phyloP scores from a whole-genome alignment of 2,888 invertebrate genomes.

The Drosophila prostipennis region DNA sequence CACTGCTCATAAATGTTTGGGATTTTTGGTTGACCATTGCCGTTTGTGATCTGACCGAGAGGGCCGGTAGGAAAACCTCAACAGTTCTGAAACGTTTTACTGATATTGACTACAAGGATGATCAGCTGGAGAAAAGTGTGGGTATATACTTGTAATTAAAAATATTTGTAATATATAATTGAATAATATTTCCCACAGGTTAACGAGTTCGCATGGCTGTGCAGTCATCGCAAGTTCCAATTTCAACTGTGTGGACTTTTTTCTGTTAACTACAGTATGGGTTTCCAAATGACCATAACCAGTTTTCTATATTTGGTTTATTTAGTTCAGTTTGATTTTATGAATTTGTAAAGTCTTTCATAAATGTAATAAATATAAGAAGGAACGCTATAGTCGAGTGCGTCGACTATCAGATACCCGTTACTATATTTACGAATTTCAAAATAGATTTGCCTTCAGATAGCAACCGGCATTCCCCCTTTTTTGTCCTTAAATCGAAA shows the following conservation, averaged over 20 bases:
- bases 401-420: no score
- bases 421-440: no score
- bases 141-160: neutral
- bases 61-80: slow-evolving; percentile 32
- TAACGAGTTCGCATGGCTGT: slow-evolving; percentile 5
- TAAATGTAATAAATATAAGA: no score
- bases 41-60: slow-evolving; percentile 46
- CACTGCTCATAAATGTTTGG: slow-evolving; percentile 33
- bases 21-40: slow-evolving; percentile 56
- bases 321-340: slow-evolving; percentile 15
- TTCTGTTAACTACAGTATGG: slow-evolving; percentile 6
- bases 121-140: slow-evolving; percentile 7
- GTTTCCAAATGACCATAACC: slow-evolving; percentile 6
- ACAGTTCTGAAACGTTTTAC: slow-evolving; percentile 41
- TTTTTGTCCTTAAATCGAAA: no score
- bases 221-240: slow-evolving; percentile 11
- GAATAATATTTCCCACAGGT: neutral
- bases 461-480: no score
- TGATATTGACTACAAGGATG: slow-evolving; percentile 1
- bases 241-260: slow-evolving; percentile 9
- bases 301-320: slow-evolving; percentile 9
- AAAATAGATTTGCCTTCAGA: no score
- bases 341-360: slow-evolving; percentile 3
- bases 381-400: no score
- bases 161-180: no score